phyloP scores from a whole-genome alignment of 2,797 vertebrate species.

The Mormyrops attenuatus region DNA sequence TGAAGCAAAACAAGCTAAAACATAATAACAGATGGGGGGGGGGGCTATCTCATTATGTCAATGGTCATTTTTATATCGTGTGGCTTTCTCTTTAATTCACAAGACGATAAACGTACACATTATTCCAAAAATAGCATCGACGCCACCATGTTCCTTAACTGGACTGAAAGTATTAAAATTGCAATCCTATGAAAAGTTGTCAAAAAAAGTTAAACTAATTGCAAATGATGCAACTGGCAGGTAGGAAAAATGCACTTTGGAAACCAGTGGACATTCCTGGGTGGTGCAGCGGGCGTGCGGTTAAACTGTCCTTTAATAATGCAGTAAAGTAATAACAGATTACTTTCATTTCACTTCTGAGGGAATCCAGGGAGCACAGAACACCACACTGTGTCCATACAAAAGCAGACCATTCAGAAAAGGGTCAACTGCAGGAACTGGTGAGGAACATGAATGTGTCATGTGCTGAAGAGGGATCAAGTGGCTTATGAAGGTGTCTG shows the following conservation, averaged over 20 bases:
- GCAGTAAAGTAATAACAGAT: not conserved
- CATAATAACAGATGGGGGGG: not conserved
- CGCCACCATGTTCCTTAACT: not conserved
- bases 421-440: not conserved
- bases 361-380: not conserved
- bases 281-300: not conserved
- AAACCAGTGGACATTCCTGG: not conserved
- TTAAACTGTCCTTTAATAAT: conserved; percentile 5
- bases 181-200: not conserved
- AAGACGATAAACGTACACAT: not conserved
- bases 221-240: not conserved
- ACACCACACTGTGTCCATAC: not conserved
- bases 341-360: not conserved
- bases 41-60: not conserved
- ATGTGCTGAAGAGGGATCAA: not conserved
- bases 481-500: not conserved
- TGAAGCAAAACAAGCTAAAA: not conserved
- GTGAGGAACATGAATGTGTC: not conserved
- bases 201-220: not conserved
- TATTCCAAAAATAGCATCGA: not conserved
- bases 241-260: not conserved
- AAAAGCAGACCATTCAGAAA: not conserved
- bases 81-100: not conserved
- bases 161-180: not conserved
- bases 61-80: not conserved